phyloP scores from a whole-genome alignment of 2,888 invertebrate genomes.

The Xanthorhoe spadicearia region DNA sequence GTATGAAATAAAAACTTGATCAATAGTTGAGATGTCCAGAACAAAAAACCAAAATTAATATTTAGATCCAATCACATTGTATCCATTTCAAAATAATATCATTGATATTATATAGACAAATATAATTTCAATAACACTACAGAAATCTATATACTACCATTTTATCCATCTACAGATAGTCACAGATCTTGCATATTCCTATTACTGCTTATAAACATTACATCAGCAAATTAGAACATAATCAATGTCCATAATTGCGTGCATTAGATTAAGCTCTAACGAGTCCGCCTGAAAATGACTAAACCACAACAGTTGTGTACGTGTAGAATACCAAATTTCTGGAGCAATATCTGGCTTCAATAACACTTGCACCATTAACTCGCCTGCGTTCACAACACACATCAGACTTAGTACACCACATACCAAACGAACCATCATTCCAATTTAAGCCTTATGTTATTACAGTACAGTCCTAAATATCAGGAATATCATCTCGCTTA shows the following conservation, averaged over 20 bases:
- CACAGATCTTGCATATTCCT: background rate
- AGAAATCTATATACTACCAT: too few species aligned
- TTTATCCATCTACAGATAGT: too few species aligned
- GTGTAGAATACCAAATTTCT: slow-evolving; percentile 54
- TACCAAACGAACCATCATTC: slow-evolving; percentile 40
- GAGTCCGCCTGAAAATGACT: slow-evolving; percentile 15
- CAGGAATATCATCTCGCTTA: slow-evolving; percentile 13
- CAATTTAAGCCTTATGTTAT: slow-evolving; percentile 51
- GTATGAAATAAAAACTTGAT: too few species aligned
- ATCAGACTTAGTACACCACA: slow-evolving; percentile 59
- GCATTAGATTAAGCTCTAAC: slow-evolving; percentile 5
- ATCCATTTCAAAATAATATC: too few species aligned
- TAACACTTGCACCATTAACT: slow-evolving; percentile 80
- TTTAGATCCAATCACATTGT: too few species aligned
- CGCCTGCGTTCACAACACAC: slow-evolving; percentile 67
- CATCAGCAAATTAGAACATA: background rate
- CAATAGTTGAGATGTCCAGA: background rate
- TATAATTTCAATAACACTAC: too few species aligned
- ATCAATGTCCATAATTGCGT: background rate
- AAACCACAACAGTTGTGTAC: slow-evolving; percentile 18
- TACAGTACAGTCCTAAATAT: slow-evolving; percentile 49
- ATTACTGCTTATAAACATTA: background rate
- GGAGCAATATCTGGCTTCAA: slow-evolving; percentile 75
- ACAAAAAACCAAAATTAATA: too few species aligned
- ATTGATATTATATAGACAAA: too few species aligned